Conservation (phyloP, 1,140 invertebrate genomes). For the Adoxophyes honmai region DNA sequence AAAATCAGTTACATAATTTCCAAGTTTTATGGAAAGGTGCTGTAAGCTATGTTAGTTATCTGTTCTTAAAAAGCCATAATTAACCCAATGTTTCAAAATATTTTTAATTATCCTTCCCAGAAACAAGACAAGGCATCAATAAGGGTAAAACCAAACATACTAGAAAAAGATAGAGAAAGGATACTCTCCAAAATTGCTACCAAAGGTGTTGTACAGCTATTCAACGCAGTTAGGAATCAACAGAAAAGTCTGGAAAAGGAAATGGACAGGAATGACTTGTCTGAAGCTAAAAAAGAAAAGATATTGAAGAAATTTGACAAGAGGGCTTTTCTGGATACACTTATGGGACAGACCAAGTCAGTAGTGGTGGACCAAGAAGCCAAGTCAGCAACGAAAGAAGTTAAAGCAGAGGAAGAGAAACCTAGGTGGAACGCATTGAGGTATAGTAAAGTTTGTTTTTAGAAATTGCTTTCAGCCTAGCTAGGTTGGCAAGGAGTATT, state of each 20-base stretch:
- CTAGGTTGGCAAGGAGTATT: too few species aligned
- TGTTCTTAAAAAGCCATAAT: too few species aligned
- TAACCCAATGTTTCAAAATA: too few species aligned
- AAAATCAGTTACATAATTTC: too few species aligned
- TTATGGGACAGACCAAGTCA: conserved; percentile 86
- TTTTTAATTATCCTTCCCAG: conserved; percentile 37
- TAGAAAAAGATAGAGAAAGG: conserved; percentile 86
- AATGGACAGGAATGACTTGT: conserved; percentile 84
- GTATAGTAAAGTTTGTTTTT: conserved; percentile 45
- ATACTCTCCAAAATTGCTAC: conserved; percentile 90
- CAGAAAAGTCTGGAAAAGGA: conserved; percentile 87
- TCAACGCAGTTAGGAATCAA: conserved; percentile 92
- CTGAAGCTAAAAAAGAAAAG: conserved; percentile 89
- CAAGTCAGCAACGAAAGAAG: conserved; percentile 69
- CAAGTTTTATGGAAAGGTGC: too few species aligned
- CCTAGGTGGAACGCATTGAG: conserved; percentile 78
- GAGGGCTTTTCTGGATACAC: conserved; percentile 87
- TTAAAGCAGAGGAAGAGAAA: conserved; percentile 62
- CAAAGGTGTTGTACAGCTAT: conserved; percentile 94
- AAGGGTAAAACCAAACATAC: conserved; percentile 85
- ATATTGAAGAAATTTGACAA: conserved; percentile 90
- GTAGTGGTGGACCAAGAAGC: conserved; percentile 76
- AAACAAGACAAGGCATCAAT: conserved; percentile 82
- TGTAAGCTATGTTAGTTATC: conserved; percentile 5
- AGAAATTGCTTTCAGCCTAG: too few species aligned